Evolutionary conservation across 30 jellyfish, hydroid and myxozoan species (phyloP), one percentile per base, ranked within the genome.

Genomic region (Aurelia aurita): DNA sequence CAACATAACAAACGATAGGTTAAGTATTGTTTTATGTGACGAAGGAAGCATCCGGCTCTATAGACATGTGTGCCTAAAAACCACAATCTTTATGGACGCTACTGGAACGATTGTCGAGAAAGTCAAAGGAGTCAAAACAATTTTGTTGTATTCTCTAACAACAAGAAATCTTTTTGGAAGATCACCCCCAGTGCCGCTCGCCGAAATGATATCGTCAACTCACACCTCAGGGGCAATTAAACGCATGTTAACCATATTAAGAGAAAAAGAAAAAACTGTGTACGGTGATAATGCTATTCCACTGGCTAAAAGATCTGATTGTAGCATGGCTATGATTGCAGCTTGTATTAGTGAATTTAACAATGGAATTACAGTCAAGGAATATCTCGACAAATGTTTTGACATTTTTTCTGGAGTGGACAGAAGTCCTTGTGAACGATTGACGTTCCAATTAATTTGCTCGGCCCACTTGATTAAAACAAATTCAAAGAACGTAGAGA

Each of bases 21-120:
- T 53, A 20, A 14, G 23, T 12, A 20, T 53, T 14, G 64, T 66
- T 0, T 21, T 66, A 16, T 16, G 27, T 12, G 78, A 66, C n/a
- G 78, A 25, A 66, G 78, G 78, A 22, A 22, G 78, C 32, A 51
- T 29, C 39, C 54, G 78, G 58, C 58, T 66, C 3, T 66, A 66
- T 66, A 13, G 58, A 21, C 57, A 66, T 0, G 58, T 21, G 18
- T 25, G 57, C 54, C 12, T 32, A 21, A 66, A 32, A 21, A 58
- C 6, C 32, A 31, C 3, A 14, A 25, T 66, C 27, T 66, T 22
- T 53, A 2, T 31, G 43, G 20, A 53, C 1, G 64, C 64, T 9
- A 0, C 64, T 0, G 64, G 64, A 2, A 53, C 64, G 20, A 20
- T 53, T 53, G 20, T 53, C 4, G 64, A 53, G 4, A 53, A 53